Evolutionary conservation across 2,113 vertebrate species (phyloP), one percentile per base, ranked within the genome.

Genomic region (Sebastes schlegelii): DNA sequence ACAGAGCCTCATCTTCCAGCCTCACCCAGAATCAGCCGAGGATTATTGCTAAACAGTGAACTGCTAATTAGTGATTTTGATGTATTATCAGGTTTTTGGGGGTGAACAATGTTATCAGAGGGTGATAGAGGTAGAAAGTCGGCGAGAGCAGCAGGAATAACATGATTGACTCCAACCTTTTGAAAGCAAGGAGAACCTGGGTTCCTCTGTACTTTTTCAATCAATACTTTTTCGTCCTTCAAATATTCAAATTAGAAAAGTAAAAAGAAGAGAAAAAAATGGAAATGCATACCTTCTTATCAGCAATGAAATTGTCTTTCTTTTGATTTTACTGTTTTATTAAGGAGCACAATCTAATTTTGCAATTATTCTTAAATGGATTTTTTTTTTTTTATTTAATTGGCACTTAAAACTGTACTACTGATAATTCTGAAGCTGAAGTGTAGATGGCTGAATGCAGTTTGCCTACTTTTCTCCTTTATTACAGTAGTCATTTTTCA

Each of bases 151-250:
- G 61, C 58, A 87, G 80, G 73, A 79, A 91, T 77, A 86, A 96
- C 96, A 96, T 96, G 96, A 97, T 95, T 96, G 96, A 96, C 96
- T 97, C 96, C 95, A 97, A 96, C 96, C 95, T 97, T 96, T 97
- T 93, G 95, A 97, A 94, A 95, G 94, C 94, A 94, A n/a, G 13
- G 58, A 64, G 96, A 97, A 96, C 93, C 95, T 95, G 94, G 92
- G 65, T 79, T 78, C 61, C 80, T 74, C 66, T 86, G 65, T 79
- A 95, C 95, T 95, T 96, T 96, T 95, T 93, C 93, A 84, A 96
- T 97, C 96, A 97, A 96, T 97, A 97, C 96, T 96, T 95, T 95
- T 96, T 96, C 94, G 94, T 96, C 96, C 95, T 96, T 96, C 95
- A 96, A 95, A 96, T 96, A 95, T 96, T 95, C 93, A 95, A 96